Conservation (phyloP, 2,113 vertebrate species). For the Neolamprologus brichardi region DNA sequence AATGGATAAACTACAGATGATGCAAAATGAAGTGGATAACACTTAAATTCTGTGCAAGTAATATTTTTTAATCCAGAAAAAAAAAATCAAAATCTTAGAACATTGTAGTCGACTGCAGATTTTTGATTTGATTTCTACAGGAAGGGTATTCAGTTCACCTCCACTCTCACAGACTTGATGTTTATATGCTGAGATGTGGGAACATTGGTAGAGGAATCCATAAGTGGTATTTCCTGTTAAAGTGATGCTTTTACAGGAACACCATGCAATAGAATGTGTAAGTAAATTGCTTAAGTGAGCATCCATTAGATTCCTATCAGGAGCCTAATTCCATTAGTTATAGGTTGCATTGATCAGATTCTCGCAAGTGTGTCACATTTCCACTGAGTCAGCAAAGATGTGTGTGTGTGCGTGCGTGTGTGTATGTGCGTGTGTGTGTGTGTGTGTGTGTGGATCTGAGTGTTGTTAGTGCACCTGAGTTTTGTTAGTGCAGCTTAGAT, state of each 20-base stretch:
- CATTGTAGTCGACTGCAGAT: not conserved
- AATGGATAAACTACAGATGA: not conserved
- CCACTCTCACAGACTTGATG: not conserved
- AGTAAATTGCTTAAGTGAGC: constrained; percentile 38
- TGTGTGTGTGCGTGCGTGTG: not conserved
- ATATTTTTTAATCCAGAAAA: not conserved
- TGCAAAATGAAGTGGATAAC: not conserved
- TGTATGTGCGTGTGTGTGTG: not conserved
- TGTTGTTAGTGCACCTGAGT: not conserved
- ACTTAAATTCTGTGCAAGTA: not conserved
- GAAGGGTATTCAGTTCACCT: not conserved
- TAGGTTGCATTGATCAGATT: constrained; percentile 49
- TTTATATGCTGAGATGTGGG: not conserved
- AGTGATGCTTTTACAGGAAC: constrained; percentile 38
- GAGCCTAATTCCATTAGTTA: constrained; percentile 53
- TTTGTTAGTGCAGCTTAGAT: not conserved
- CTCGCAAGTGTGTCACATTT: constrained; percentile 22
- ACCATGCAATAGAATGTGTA: constrained; percentile 40
- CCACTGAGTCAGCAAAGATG: not conserved
- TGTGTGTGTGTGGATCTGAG: fast-evolving
- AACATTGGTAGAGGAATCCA: not conserved
- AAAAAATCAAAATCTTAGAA: not conserved
- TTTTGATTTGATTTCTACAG: not conserved
- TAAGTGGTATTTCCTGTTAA: constrained; percentile 11
- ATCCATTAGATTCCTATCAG: constrained; percentile 59